Evolutionary conservation across 1,140 invertebrate species (phyloP), one percentile per base, ranked within the genome.

Genomic region (Anoplolepis gracilipes): DNA sequence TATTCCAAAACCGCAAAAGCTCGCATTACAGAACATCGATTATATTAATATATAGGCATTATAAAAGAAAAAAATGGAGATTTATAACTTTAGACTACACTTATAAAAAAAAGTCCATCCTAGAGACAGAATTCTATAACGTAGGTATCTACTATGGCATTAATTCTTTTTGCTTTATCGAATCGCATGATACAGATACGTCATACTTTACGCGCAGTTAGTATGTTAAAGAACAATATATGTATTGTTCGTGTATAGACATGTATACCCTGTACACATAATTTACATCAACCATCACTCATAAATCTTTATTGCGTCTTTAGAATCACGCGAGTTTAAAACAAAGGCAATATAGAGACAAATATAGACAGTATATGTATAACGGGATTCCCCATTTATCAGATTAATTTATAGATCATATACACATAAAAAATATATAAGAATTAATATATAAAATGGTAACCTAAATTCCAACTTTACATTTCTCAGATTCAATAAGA

Each of bases 211-310:
- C 13, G 61, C 46, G 86, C 33, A 82, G 53, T 82, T 72, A 61
- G 65, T 42, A 82, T n/a, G 53, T 33, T 49, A 19, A 1, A 49
- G 53, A 53, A 69, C 49, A 59, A 70, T 33, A 19, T 11, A 36
- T 6, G 39, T 25, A 39, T 42, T 73, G 88, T 73, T 86, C 84
- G 69, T 84, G 70, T 22, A n/a, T 25, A 49, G 13, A 3, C 4
- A 13, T 67, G 11, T 67, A 25, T 39, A 49, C 69, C 82, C 76
- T 8, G 65, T 46, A 30, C 22, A 53, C n/a, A 69, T 70, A 59
- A 82, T 86, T 77, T 89, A 85, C 84, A 87, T 82, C 70, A 88
- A 78, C 84, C 25, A 42, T 81, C 36, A 49, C 65, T 22, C 36
- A 28, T 28, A 55, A 69, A 82, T 39, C 33, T 25, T 22, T 55